A percentile compares a stretch with the other conserved stretches of the same genome.
Evolutionary conservation across 2,113 vertebrate species (phyloP).

Genomic region (Trochalopteron elliotii): DNA sequence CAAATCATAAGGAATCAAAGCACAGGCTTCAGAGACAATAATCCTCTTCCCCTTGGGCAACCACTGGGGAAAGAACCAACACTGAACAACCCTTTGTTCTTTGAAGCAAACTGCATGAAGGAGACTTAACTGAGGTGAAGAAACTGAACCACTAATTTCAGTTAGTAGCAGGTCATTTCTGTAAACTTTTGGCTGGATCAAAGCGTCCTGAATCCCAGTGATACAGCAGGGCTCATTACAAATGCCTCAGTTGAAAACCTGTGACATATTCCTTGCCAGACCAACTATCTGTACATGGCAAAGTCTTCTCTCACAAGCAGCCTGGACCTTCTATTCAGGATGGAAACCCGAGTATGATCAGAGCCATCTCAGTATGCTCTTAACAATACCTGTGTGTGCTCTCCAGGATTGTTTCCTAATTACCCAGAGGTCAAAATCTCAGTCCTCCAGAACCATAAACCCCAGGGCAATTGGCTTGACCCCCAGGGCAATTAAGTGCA

Average conservation of each 20-base stretch:
- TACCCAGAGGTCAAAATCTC: not conserved
- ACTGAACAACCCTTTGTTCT: not conserved
- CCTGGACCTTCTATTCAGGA: not conserved
- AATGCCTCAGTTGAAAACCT: not conserved
- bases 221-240: not conserved
- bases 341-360: not conserved
- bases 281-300: not conserved
- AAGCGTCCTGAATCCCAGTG: not conserved
- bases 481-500: not conserved
- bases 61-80: not conserved
- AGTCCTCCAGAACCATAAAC: not conserved
- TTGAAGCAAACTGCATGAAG: not conserved
- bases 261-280: not conserved
- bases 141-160: not conserved
- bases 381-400: not conserved
- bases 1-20: not conserved
- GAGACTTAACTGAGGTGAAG: conserved; percentile 11
- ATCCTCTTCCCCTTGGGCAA: not conserved
- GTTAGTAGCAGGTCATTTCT: not conserved
- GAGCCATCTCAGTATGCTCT: not conserved
- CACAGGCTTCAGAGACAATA: not conserved
- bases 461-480: not conserved
- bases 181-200: not conserved
- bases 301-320: not conserved
- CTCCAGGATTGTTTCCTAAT: not conserved